A percentile compares a stretch with the other conserved stretches of the same genome.
phyloP scores from a whole-genome alignment of 2,888 invertebrate species.

The Tenthredo amoena region DNA sequence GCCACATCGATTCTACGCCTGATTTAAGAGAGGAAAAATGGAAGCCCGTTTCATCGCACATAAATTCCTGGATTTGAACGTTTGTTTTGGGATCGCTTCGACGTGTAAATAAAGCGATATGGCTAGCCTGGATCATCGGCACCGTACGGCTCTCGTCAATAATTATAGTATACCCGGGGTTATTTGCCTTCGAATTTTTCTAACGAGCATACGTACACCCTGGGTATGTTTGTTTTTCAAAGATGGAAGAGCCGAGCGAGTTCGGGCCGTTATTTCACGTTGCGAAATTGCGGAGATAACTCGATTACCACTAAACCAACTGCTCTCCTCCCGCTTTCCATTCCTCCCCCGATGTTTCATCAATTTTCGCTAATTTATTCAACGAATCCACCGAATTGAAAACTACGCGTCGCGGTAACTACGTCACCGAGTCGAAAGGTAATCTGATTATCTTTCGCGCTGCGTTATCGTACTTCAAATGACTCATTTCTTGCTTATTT shows the following conservation, averaged over 20 bases:
- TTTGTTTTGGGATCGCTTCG: not conserved
- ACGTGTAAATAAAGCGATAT: not conserved
- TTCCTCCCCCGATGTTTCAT: not conserved
- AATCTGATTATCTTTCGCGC: not conserved
- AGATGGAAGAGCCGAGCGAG: not conserved
- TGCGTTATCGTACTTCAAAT: not conserved
- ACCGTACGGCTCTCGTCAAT: not conserved
- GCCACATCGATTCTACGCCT: not conserved
- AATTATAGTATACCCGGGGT: not conserved
- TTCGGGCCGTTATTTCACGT: not conserved
- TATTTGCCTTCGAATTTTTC: conserved; percentile 19
- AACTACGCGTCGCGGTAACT: conserved; percentile 1
- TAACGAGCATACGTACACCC: not conserved
- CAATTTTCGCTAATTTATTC: conserved; percentile 21
- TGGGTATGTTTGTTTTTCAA: conserved; percentile 16
- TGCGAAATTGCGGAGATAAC: conserved; percentile 32
- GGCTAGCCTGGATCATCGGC: not conserved
- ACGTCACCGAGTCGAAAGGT: not conserved
- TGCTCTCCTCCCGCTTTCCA: not conserved
- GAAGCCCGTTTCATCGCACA: not conserved
- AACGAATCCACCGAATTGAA: not conserved
- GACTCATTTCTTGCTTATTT: not conserved
- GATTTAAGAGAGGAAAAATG: not conserved
- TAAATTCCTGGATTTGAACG: not conserved
- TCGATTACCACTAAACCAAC: not conserved